Evolutionary conservation across 1,140 invertebrate genomes (phyloP).

Genomic region (Venturia canescens): DNA sequence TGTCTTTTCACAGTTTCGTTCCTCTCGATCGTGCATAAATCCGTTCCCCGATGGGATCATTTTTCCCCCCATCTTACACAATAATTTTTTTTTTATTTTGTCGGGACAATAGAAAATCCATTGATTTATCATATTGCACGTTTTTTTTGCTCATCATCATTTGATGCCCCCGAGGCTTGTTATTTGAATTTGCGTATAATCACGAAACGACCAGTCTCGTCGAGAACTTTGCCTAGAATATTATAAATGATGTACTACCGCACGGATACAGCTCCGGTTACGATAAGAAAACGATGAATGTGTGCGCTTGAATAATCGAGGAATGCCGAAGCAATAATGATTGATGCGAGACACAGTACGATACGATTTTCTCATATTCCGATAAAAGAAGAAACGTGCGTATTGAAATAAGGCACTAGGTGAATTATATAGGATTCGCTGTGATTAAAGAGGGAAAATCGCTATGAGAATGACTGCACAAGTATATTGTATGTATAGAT

Average conservation of each 20-base stretch:
- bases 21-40: too few species aligned
- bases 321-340: too few species aligned
- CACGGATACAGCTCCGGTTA: neutral
- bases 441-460: slow-evolving; percentile 42
- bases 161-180: too few species aligned
- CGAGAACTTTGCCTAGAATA: neutral
- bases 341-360: neutral
- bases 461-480: slow-evolving; percentile 63
- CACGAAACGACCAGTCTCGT: too few species aligned
- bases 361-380: neutral
- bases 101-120: too few species aligned
- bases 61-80: too few species aligned
- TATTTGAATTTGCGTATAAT: too few species aligned
- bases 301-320: neutral
- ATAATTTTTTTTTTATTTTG: too few species aligned
- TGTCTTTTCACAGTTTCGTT: too few species aligned
- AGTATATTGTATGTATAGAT: slow-evolving; percentile 65
- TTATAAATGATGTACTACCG: neutral
- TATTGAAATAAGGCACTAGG: slow-evolving; percentile 27
- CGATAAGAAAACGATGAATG: neutral
- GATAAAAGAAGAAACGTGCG: slow-evolving; percentile 35
- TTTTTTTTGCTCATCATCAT: too few species aligned
- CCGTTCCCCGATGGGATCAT: too few species aligned
- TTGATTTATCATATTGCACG: too few species aligned
- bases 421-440: neutral